These are phyloP conservation scores for Pyrrhura leucotis DNA, from an alignment of 2,797 vertebrate genomes.

Conservation along the genomic window DNA sequence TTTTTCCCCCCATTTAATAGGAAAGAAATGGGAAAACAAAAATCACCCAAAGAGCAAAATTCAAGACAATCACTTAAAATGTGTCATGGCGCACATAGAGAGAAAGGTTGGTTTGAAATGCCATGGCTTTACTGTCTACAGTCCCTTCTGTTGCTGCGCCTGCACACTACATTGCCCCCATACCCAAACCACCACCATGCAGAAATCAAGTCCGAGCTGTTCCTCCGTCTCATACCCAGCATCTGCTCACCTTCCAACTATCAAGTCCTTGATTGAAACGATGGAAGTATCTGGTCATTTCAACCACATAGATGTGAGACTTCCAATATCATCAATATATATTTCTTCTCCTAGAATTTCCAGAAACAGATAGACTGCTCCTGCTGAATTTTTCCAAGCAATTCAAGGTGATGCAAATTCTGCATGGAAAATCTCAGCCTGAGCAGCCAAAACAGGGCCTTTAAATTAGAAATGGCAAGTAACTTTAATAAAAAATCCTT, in stretches of 20 bases:
- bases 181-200: not conserved
- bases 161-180: not conserved
- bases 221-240: not conserved
- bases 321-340: not conserved
- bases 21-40: not conserved
- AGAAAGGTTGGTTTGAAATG: not conserved
- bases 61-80: not conserved
- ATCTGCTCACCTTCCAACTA: not conserved
- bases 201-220: not conserved
- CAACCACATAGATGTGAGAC: not conserved
- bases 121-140: not conserved
- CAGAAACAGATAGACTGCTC: not conserved
- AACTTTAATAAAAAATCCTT: not conserved
- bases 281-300: not conserved
- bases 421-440: not conserved
- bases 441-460: not conserved
- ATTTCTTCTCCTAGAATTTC: not conserved
- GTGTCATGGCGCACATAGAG: rapidly evolving
- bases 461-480: not conserved
- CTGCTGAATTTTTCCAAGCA: not conserved
- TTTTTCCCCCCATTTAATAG: not conserved
- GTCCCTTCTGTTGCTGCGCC: not conserved
- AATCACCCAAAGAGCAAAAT: not conserved
- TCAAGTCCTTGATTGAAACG: not conserved
- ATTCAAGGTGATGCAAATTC: not conserved